A percentile compares a stretch with the other conserved stretches of the same genome.
Evolutionary conservation across 2,113 vertebrate species (phyloP).

Genomic region (Eptesicus fuscus): DNA sequence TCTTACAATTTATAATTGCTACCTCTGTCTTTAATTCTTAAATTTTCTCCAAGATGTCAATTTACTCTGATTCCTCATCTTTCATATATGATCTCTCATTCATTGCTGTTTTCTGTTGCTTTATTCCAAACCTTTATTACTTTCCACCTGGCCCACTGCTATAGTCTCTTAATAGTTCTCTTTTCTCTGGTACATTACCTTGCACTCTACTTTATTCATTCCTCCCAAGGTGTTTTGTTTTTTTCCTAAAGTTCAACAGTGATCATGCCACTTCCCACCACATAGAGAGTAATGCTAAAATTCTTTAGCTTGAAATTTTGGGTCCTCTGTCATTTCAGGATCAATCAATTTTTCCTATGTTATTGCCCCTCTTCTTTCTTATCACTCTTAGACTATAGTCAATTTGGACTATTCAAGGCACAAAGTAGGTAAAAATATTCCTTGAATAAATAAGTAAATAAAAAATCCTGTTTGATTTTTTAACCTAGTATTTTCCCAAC

Average conservation of each 20-base stretch:
- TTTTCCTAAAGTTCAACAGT: not conserved
- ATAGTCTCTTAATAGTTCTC: not conserved
- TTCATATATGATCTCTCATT: not conserved
- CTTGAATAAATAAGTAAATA: not conserved
- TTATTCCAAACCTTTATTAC: not conserved
- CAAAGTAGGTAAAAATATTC: not conserved
- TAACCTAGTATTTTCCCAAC: not conserved
- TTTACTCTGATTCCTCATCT: not conserved
- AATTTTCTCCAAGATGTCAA: not conserved
- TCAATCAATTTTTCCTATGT: not conserved
- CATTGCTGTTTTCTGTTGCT: not conserved
- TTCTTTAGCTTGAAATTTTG: not conserved
- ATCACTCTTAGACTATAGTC: not conserved
- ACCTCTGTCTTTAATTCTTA: not conserved
- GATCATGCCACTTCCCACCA: not conserved
- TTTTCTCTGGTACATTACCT: not conserved
- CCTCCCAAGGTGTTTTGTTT: not conserved
- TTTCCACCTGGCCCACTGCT: not conserved
- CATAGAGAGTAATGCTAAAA: not conserved
- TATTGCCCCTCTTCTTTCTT: not conserved
- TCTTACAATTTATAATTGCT: not conserved
- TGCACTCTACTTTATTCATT: not conserved
- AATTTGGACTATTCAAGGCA: not conserved
- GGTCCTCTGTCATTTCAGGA: not conserved
- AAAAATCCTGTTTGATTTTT: not conserved